These are phyloP conservation scores for Cyrtodaria siliqua DNA, from an alignment of 2,888 invertebrate genomes.

Conservation along the genomic window DNA sequence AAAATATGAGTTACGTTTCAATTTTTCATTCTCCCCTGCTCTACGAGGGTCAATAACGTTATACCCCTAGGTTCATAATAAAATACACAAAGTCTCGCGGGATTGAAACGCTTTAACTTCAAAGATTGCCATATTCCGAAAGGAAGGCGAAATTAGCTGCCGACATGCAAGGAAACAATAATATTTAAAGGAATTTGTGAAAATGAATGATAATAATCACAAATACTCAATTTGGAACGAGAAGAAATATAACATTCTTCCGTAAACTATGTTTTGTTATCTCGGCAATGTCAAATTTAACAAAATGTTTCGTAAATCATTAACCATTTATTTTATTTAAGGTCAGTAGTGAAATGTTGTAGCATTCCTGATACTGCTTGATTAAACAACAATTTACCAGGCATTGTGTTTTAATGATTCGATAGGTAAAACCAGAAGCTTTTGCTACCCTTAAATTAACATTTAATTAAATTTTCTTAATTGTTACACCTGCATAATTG, in stretches of 20 bases:
- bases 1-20: constrained; percentile 38
- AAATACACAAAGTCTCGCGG: constrained; percentile 37
- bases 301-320: constrained; percentile 47
- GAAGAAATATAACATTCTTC: constrained; percentile 46
- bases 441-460: no score
- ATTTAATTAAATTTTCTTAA: no score
- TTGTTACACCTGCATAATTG: constrained; percentile 6
- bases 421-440: no score
- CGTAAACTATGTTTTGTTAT: constrained; percentile 44
- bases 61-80: constrained; percentile 52
- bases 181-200: constrained; percentile 62
- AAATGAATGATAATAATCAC: constrained; percentile 62
- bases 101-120: constrained; percentile 41
- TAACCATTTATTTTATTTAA: no score
- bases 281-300: constrained; percentile 40
- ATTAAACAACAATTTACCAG: no score
- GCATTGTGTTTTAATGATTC: no score
- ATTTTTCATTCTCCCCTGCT: constrained; percentile 39
- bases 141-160: constrained; percentile 24
- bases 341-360: no score
- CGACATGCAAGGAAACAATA: constrained; percentile 63
- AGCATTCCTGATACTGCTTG: no score
- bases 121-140: constrained; percentile 43
- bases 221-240: constrained; percentile 54
- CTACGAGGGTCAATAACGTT: constrained; percentile 41